These are phyloP conservation scores for Lepisosteus oculatus DNA, from an alignment of 2,113 vertebrate genomes.

Conservation along the genomic window DNA sequence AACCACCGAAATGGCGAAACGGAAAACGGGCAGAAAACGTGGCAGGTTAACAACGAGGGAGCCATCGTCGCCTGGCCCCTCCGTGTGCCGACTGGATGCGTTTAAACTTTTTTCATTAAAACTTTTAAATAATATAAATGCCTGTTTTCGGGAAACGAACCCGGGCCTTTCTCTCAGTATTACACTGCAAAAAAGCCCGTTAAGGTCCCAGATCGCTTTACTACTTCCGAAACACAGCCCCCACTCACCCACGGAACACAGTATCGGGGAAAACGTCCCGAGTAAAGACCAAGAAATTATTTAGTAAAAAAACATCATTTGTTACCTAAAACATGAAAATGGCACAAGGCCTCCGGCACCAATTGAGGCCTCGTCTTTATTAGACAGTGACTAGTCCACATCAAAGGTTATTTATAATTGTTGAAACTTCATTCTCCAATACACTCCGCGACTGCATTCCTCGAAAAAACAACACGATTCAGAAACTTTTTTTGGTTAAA, in stretches of 20 bases:
- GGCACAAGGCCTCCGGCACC: background rate
- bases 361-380: background rate
- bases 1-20: slow-evolving; percentile 1
- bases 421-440: background rate
- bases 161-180: slow-evolving; percentile 7
- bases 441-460: background rate
- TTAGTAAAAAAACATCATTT: no score
- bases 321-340: no score
- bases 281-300: background rate
- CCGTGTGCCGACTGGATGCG: no score
- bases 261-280: slow-evolving; percentile 11
- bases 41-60: background rate
- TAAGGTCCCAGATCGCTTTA: no score
- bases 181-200: background rate
- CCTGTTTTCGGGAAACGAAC: no score
- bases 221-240: no score
- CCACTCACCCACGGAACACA: background rate
- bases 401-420: background rate
- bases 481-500: background rate
- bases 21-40: slow-evolving; percentile 2
- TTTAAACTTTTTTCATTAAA: no score
- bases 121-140: no score
- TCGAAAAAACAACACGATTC: background rate
- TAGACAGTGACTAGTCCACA: background rate
- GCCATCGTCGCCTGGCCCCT: no score